Conservation (phyloP, 2,113 vertebrate species). For the Leptobrachium leishanense region DNA sequence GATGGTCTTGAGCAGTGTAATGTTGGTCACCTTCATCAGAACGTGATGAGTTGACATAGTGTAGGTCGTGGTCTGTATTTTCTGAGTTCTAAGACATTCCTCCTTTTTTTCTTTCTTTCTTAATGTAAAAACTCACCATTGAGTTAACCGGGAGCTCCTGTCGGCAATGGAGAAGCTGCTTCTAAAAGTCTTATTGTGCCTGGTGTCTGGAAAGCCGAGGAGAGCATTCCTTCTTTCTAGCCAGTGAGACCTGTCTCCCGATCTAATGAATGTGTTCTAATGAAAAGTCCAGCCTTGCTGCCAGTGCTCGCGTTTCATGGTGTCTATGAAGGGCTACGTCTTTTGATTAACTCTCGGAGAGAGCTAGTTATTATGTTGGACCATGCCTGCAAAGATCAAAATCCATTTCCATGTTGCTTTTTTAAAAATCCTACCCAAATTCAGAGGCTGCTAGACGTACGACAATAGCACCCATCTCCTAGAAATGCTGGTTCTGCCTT, state of each 20-base stretch:
- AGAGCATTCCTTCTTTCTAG: slow-evolving; percentile 14
- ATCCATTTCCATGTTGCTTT: neutral
- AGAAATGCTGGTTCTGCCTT: neutral
- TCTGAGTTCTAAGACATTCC: neutral
- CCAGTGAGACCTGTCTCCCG: slow-evolving; percentile 18
- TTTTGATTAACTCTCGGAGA: neutral
- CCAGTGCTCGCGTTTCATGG: slow-evolving; percentile 1
- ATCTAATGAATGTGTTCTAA: slow-evolving; percentile 32
- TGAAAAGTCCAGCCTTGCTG: slow-evolving; percentile 5
- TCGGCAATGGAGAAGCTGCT: slow-evolving; percentile 20
- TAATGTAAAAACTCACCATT: neutral
- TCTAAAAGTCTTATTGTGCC: slow-evolving; percentile 31
- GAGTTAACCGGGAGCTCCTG: slow-evolving; percentile 7
- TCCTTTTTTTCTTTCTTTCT: too few species aligned
- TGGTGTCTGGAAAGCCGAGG: slow-evolving; percentile 29
- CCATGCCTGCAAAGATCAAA: neutral
- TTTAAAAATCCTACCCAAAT: neutral
- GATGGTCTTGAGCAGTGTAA: slow-evolving; percentile 5
- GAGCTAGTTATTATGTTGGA: neutral
- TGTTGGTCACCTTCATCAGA: neutral
- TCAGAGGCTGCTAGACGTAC: neutral
- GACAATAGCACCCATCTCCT: neutral
- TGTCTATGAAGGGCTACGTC: slow-evolving; percentile 22
- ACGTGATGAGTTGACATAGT: neutral
- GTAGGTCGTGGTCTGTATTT: neutral